Evolutionary conservation across 2,797 vertebrate genomes (phyloP), one percentile per base, ranked within the genome.

Genomic region (Cheirogaleus major): DNA sequence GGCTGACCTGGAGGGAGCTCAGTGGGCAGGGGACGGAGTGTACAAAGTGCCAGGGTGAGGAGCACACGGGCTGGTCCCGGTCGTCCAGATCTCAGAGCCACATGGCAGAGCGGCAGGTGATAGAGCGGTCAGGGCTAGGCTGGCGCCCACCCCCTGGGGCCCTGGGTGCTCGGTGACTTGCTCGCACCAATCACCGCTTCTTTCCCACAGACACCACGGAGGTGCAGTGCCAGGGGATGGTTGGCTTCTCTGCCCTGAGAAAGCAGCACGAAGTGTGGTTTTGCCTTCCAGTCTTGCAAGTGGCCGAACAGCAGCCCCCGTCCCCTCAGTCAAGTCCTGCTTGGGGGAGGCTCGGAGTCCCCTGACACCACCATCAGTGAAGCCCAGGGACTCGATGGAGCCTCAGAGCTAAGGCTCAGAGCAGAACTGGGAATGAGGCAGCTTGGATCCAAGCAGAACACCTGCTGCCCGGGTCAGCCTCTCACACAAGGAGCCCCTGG

Each of bases 61-160:
- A 67, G 9, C 0, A 0, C 30, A 22, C 0, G 0, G 11, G 13
- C 48, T 43, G 48, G 35, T 2, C 5, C 11, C 4, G 3, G 1
- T 17, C 7, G 43, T 27, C 69, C 1, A 0, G 6, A 4, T 14
- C n/a, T 30, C 22, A 35, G 57, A 78, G 32, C 59, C n/a, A 50
- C n/a, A 14, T 2, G 32, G n/a, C 43, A 27, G n/a, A 55, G 35
- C 4, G 13, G 38, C 5, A 25, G 20, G 45, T 11, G 55, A 32
- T 3, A 7, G 22, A 0, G 12, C 41, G n/a, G 3, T 13, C n/a
- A 35, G 20, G 57, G 45, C 35, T 72, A 13, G 12, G 32, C 22
- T 41, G 15, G 30, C 1, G 0, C 55, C 13, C 69, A n/a, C 5
- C 4, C 48, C 4, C 2, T 41, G 61, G 38, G 17, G 6, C 12